Base-by-base conservation (phyloP, 2,113 vertebrate genomes). In the Gobio gobio region DNA sequence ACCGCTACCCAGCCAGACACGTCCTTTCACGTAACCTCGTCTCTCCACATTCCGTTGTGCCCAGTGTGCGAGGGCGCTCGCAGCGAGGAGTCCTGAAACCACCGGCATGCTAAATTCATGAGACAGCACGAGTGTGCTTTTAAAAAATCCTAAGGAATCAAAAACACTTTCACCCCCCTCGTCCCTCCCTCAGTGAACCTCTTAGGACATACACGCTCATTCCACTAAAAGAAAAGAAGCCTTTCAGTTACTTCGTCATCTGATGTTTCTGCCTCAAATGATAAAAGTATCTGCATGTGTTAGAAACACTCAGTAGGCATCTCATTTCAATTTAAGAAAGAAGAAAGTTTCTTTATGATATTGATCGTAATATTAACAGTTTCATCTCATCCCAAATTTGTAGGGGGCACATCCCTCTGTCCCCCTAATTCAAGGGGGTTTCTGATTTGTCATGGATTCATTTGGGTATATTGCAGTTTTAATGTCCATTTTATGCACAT, bases 81-180 rank as follows among this genome's bases (percentile, higher is more conserved):
- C 58, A 64, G 26, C 26, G 61, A 63, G 43, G 20, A 85, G 74
- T 49, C 61, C 18, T 68, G 61, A 78, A 79, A 79, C 33, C 49
- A 49, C 66, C 45, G 20, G 56, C 78, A 86, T 86, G 56, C 68
- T 81, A 86, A 74, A 85, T 80, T 86, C 70, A 75, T 75, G 56
- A 74, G 64, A 81, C 47, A 61, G 77, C 84, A 61, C 49, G 36
- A 72, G 54, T 36, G 61, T 49, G 56, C 78, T 86, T 86, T 81
- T 75, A 76, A 81, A 76, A 54, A 86, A 64, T 86, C 78, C 47
- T 72, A 14, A 20, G 78, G 47, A 51, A 64, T 75, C 40, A 74
- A 51, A 51, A 24, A 22, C 20, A 18, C 81, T 83, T 83, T 40
- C 29, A 40, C 29, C 47, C 24, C 3, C 54, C 29, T n/a, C 56